Base-by-base conservation (phyloP, 2,113 vertebrate species). In the Nothoprocta pentlandii region DNA sequence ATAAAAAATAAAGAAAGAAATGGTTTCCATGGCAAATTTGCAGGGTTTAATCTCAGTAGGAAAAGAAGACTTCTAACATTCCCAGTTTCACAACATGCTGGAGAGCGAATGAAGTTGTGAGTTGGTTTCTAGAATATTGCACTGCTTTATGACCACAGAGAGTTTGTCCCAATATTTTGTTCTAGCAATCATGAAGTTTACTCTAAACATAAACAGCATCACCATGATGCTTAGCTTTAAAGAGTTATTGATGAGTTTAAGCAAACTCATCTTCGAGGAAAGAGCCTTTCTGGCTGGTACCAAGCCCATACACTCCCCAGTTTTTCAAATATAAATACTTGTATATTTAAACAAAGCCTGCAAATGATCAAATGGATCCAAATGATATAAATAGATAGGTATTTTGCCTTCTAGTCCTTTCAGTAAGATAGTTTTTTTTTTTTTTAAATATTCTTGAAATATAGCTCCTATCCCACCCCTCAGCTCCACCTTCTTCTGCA, bases 1-100 rank as follows among this genome's bases (percentile, higher is more conserved):
- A 87, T 17, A 53, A 34, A 34, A 34, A 34, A 87, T 17, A 49
- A 22, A 19, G 14, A 46, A 47, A 81, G 10, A 59, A 76, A 30
- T 51, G 58, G 89, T 96, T 97, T 95, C 95, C 95, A 97, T 94
- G 94, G 96, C 64, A 96, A 94, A 93, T 92, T 85, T 89, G 77
- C 85, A 96, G 83, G 70, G 91, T 87, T 96, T 93, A 84, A 92
- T 93, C 87, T 82, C 25, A 2, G 39, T 67, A 85, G 59, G 80
- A 83, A 90, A 80, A 93, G 70, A 86, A 93, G 63, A 96, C 92
- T 89, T 95, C 95, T 95, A 84, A 74, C 87, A 93, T 92, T 96
- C 63, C 54, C 32, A 93, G 61, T 80, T 94, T 90, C 84, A 90
- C 54, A 85, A 77, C 82, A 77, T 47, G 39, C 75, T 90, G 84